Base-by-base conservation (phyloP, 2,113 vertebrate genomes). In the Strigops habroptila region DNA sequence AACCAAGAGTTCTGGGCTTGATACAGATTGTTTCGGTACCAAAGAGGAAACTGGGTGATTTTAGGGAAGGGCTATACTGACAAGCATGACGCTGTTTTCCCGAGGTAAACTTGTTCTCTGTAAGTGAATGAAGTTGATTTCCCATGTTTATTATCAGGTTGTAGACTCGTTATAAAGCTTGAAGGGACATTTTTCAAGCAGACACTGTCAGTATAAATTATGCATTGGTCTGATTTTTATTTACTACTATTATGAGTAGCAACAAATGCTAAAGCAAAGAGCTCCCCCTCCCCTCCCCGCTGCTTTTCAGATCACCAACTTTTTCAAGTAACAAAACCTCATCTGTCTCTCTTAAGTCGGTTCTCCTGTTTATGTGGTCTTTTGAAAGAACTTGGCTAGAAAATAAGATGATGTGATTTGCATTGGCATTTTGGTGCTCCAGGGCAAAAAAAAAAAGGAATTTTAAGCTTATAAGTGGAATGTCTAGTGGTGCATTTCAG, bases 321-420 rank as follows among this genome's bases (percentile, higher is more conserved):
- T 91, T 69, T 79, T 35, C 33, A 53, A 70, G 51, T 48, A 62
- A 73, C 59, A 74, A 69, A 69, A 41, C 8, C 63, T 76, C 0
- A 0, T 3, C 59, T 24, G 12, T 68, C 52, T 73, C 57, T 51
- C 49, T 46, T 16, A 57, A 62, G 19, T 31, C 1, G 0, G 19
- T 60, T 70, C 69, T 82, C 55, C 53, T n/a, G 19, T 81, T 92
- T n/a, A 43, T 1, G 8, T 14, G 37, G 31, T 28, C 4, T 17
- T 77, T 62, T 22, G 37, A 84, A 84, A 82, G 18, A 82, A 76
- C 30, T 82, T 82, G 8, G 12, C 81, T 53, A 90, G 57, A 82
- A 91, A 90, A 64, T 18, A 85, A 52, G 65, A 82, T 82, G 63
- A 88, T 31, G 33, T 19, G 14, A 81, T 86, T 88, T 69, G 48